These are phyloP conservation scores for Sesia apiformis DNA, from an alignment of 2,888 invertebrate species.

Conservation along the genomic window DNA sequence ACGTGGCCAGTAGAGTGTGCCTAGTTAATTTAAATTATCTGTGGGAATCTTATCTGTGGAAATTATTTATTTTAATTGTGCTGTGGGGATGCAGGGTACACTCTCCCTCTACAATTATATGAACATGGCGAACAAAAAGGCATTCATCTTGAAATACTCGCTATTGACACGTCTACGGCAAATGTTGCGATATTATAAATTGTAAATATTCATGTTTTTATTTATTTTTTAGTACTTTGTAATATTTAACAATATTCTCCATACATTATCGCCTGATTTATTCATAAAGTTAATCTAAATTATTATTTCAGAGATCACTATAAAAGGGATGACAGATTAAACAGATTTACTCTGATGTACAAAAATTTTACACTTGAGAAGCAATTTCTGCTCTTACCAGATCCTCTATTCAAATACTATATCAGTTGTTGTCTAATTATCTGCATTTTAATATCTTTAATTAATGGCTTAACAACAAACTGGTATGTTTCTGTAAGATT, in stretches of 20 bases:
- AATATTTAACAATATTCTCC: background rate
- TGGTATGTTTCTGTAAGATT: conserved; percentile 32
- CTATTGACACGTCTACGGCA: too few species aligned
- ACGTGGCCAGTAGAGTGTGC: too few species aligned
- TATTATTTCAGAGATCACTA: conserved; percentile 78
- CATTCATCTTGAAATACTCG: too few species aligned
- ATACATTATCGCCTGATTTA: background rate
- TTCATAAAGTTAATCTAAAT: conserved; percentile 1
- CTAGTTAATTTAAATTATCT: too few species aligned
- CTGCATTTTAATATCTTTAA: conserved; percentile 36
- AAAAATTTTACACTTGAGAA: conserved; percentile 77
- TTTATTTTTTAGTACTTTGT: background rate
- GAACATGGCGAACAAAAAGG: too few species aligned
- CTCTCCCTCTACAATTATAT: too few species aligned
- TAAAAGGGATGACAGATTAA: conserved; percentile 74
- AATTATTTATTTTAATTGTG: too few species aligned
- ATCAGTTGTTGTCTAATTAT: conserved; percentile 56
- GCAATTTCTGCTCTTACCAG: conserved; percentile 82
- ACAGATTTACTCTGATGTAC: conserved; percentile 62
- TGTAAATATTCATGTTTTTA: too few species aligned
- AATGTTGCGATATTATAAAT: too few species aligned
- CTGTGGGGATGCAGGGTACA: too few species aligned
- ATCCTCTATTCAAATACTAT: conserved; percentile 89
- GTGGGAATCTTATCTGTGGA: too few species aligned
- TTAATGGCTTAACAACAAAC: conserved; percentile 54